Percentiles rank a stretch among this genome's conserved stretches.
These are phyloP conservation scores for Dallia pectoralis DNA, from an alignment of 2,797 vertebrate genomes.

Conservation along the genomic window DNA sequence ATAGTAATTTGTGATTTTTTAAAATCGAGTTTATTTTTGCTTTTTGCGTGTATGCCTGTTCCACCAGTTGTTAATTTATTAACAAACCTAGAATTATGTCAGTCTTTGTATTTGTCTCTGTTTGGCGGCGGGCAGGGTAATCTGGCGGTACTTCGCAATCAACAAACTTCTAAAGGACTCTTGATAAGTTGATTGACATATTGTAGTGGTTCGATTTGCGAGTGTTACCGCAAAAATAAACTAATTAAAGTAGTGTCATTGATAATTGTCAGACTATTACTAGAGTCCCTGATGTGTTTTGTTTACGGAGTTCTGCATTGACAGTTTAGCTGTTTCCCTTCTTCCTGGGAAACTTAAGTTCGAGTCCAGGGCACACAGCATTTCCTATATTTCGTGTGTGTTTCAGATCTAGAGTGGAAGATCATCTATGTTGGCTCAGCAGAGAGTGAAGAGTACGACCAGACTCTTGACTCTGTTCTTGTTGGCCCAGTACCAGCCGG, in stretches of 20 bases:
- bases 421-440: constrained; percentile 91
- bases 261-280: no score
- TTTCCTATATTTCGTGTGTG: not conserved
- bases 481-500: constrained; percentile 89
- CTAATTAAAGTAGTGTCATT: no score
- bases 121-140: not conserved
- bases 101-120: not conserved
- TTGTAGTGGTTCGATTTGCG: not conserved
- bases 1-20: not conserved
- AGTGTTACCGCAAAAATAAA: not conserved
- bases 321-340: not conserved
- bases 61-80: no score
- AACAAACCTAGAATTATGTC: not conserved
- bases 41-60: no score
- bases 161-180: not conserved
- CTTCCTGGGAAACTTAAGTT: not conserved
- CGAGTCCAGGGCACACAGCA: not conserved
- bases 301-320: not conserved
- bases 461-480: constrained; percentile 86
- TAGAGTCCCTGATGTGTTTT: not conserved
- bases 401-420: constrained; percentile 88
- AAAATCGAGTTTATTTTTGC: no score
- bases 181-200: not conserved
- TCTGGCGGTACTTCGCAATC: not conserved
- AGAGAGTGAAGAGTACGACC: constrained; percentile 89